Evolutionary conservation across 2,888 invertebrate genomes (phyloP).

Genomic region (Orthonevra nobilis): DNA sequence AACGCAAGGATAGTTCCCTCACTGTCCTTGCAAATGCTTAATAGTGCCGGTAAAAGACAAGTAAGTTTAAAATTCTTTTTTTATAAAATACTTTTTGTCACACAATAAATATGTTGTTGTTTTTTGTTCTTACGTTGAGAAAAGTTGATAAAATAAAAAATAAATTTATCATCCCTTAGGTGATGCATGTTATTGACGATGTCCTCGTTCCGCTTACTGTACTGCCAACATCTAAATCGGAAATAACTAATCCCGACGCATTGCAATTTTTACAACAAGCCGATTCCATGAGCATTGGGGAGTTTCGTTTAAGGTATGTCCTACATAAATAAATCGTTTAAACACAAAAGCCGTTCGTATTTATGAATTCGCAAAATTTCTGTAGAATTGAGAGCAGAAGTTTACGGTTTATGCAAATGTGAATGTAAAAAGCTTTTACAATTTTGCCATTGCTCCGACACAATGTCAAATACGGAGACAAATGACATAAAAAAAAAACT

Average conservation of each 20-base stretch:
- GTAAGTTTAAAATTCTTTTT: constrained; percentile 77
- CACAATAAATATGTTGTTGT: no score
- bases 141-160: neutral
- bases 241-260: constrained; percentile 90
- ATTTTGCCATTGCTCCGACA: no score
- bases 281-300: constrained; percentile 87
- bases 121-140: no score
- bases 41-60: constrained; percentile 83
- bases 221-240: constrained; percentile 82
- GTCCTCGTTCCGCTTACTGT: constrained; percentile 90
- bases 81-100: neutral
- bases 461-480: no score
- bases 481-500: no score
- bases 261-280: constrained; percentile 89
- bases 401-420: no score
- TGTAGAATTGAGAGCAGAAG: no score
- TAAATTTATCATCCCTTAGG: constrained; percentile 80
- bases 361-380: no score
- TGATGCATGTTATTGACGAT: constrained; percentile 93
- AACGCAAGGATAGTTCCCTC: constrained; percentile 89
- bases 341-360: no score
- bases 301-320: constrained; percentile 85
- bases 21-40: constrained; percentile 84
- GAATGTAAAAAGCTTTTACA: no score
- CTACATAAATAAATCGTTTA: no score